phyloP scores from a whole-genome alignment of 2,797 vertebrate genomes.

The Hozukius guyotensis region DNA sequence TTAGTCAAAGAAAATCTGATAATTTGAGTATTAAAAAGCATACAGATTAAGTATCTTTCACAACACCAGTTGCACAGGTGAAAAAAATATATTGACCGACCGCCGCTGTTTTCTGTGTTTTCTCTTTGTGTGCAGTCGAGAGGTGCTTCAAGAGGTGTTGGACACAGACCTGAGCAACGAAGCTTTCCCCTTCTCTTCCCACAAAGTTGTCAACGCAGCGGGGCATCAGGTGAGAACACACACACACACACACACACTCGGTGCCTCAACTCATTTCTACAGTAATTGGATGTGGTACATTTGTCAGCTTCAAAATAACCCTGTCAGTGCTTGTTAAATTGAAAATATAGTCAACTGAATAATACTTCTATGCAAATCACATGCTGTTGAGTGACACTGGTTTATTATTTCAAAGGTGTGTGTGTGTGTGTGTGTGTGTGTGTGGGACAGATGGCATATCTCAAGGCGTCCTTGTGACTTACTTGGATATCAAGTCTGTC shows the following conservation, averaged over 20 bases:
- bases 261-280: background rate
- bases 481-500: conserved; percentile 11
- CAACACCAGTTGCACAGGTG: background rate
- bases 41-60: background rate
- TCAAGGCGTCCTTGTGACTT: conserved; percentile 16
- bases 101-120: background rate
- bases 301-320: conserved; percentile 32
- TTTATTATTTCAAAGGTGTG: conserved; percentile 23
- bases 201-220: conserved; percentile 86
- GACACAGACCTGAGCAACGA: conserved; percentile 90
- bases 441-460: conserved; percentile 23
- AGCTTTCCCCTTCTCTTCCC: conserved; percentile 94
- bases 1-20: background rate
- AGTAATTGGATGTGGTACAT: conserved; percentile 25
- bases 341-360: conserved; percentile 2
- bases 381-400: conserved; percentile 1
- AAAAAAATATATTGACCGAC: background rate
- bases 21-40: background rate
- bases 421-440: background rate
- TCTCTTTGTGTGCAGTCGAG: conserved; percentile 79
- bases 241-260: background rate
- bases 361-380: conserved; percentile 10
- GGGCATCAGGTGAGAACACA: conserved; percentile 85
- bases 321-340: background rate
- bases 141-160: conserved; percentile 90